Percentiles rank a stretch among this genome's conserved stretches.
These are phyloP conservation scores for Bucorvus abyssinicus DNA, from an alignment of 2,797 vertebrate genomes.

Conservation along the genomic window DNA sequence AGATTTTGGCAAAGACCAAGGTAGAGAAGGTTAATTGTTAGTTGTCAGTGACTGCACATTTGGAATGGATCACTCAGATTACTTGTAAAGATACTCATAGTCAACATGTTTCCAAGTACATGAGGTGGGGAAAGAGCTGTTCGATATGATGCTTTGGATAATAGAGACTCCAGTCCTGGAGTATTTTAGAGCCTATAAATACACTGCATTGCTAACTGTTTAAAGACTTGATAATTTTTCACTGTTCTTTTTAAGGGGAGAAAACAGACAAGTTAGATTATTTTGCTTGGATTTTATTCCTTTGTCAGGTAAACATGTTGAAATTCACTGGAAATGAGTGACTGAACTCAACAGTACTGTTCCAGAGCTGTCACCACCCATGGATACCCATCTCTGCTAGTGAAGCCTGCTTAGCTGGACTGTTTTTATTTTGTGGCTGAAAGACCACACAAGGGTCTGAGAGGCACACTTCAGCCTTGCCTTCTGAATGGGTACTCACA, in stretches of 20 bases:
- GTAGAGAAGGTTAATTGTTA: constrained; percentile 23
- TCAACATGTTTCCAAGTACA: neutral
- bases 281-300: neutral
- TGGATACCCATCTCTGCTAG: neutral
- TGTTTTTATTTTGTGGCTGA: neutral
- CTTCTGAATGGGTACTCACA: neutral
- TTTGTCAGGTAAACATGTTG: neutral
- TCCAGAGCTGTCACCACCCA: neutral
- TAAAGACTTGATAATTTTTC: neutral
- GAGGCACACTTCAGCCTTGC: neutral
- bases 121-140: constrained; percentile 60
- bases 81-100: neutral
- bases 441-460: neutral
- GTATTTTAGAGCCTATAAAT: neutral
- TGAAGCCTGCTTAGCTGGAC: neutral
- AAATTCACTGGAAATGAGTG: neutral
- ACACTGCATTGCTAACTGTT: neutral
- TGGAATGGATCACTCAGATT: neutral
- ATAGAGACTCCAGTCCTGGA: neutral
- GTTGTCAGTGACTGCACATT: neutral
- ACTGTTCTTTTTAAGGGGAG: neutral
- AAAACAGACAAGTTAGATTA: neutral
- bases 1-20: constrained; percentile 62
- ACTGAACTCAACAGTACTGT: neutral
- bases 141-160: neutral